phyloP scores from a whole-genome alignment of 1,140 invertebrate genomes.

The Euwallacea fornicatus region DNA sequence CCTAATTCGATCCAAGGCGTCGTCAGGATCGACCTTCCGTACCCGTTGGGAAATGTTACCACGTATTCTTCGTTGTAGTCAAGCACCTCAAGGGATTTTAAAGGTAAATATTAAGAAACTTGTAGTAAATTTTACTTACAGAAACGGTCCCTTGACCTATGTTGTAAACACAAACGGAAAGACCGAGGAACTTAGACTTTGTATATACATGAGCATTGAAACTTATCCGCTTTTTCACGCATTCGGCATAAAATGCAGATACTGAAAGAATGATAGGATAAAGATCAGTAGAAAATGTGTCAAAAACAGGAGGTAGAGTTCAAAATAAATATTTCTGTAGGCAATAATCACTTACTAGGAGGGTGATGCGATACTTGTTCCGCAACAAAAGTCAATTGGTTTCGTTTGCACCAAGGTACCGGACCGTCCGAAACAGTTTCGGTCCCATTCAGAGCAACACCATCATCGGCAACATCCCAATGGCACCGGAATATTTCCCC shows the following conservation, averaged over 20 bases:
- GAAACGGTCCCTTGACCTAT: slow-evolving; percentile 81
- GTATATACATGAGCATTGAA: slow-evolving; percentile 96
- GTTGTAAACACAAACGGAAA: slow-evolving; percentile 91
- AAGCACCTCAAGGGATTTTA: slow-evolving; percentile 58
- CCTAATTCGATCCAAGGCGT: slow-evolving; percentile 97
- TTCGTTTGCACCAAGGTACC: slow-evolving; percentile 76
- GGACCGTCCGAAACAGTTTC: slow-evolving; percentile 71
- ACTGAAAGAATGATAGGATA: slow-evolving; percentile 61
- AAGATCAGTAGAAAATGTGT: neutral
- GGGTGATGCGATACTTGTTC: slow-evolving; percentile 99
- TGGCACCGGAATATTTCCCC: slow-evolving; percentile 93
- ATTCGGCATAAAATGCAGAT: slow-evolving; percentile 96
- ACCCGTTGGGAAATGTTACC: slow-evolving; percentile 94
- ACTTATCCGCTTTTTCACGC: slow-evolving; percentile 84
- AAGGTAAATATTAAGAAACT: no score
- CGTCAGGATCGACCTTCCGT: slow-evolving; percentile 92
- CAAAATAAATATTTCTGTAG: neutral
- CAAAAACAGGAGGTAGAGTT: neutral
- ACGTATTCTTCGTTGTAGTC: slow-evolving; percentile 90
- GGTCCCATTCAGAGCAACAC: slow-evolving; percentile 19
- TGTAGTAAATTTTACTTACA: slow-evolving; percentile 21
- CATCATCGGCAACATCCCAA: slow-evolving; percentile 68
- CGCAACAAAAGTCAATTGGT: slow-evolving; percentile 88
- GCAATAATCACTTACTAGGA: slow-evolving; percentile 68
- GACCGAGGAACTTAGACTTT: slow-evolving; percentile 95